Percentiles rank a stretch among this genome's conserved stretches.
Conservation (phyloP, 2,797 vertebrate species). For the Aplochiton taeniatus region DNA sequence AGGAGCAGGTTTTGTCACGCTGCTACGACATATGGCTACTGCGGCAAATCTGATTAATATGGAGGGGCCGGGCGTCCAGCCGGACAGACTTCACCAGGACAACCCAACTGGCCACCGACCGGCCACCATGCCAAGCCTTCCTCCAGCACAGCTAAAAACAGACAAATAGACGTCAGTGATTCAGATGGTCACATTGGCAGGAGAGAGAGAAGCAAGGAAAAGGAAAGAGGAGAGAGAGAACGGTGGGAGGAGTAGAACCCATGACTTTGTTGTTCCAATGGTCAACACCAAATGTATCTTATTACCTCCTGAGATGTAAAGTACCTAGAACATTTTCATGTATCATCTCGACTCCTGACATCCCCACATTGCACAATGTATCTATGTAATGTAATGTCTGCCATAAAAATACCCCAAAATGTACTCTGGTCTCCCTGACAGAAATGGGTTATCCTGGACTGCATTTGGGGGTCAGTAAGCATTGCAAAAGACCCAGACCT, state of each 20-base stretch:
- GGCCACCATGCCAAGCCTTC: slow-evolving; percentile 58
- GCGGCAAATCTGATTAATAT: slow-evolving; percentile 81
- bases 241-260: not conserved
- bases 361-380: slow-evolving; percentile 93
- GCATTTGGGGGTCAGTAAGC: slow-evolving; percentile 34
- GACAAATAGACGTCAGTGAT: slow-evolving; percentile 61
- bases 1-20: slow-evolving; percentile 73
- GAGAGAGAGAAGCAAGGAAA: slow-evolving; percentile 30
- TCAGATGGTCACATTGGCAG: slow-evolving; percentile 64
- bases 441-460: slow-evolving; percentile 30
- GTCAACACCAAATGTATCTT: too few species aligned
- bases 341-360: slow-evolving; percentile 79
- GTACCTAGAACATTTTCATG: too few species aligned
- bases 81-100: slow-evolving; percentile 74
- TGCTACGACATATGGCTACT: slow-evolving; percentile 79
- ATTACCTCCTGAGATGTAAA: too few species aligned
- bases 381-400: slow-evolving; percentile 70
- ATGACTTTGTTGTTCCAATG: too few species aligned
- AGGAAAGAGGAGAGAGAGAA: slow-evolving; percentile 1
- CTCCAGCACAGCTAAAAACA: slow-evolving; percentile 74
- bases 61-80: slow-evolving; percentile 61
- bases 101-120: slow-evolving; percentile 67
- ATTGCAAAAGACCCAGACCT: slow-evolving; percentile 21
- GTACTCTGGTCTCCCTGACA: slow-evolving; percentile 19
- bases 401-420: too few species aligned